Evolutionary conservation across 2,888 invertebrate genomes (phyloP).

Genomic region (Frankliniella fusca): DNA sequence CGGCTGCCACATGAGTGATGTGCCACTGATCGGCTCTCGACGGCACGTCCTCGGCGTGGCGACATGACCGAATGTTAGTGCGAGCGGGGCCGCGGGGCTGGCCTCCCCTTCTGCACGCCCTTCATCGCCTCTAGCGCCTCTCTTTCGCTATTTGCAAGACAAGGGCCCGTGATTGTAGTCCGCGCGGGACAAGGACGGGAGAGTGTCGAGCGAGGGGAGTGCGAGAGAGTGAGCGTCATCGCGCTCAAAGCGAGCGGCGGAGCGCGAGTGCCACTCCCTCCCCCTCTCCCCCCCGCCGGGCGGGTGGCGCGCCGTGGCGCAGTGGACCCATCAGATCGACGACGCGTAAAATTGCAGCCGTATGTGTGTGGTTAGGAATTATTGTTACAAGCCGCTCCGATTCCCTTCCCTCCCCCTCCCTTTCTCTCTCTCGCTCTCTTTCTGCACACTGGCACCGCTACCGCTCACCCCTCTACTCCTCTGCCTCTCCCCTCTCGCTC

Average conservation of each 20-base stretch:
- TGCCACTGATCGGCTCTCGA: too few species aligned
- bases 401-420: neutral
- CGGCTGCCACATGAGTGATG: neutral
- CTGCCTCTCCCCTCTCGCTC: too few species aligned
- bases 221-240: too few species aligned
- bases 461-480: neutral
- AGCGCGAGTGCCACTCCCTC: neutral
- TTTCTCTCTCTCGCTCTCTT: neutral
- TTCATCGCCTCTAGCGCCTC: slow-evolving; percentile 21
- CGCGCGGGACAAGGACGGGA: too few species aligned
- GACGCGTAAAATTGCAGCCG: slow-evolving; percentile 16
- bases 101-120: neutral
- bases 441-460: neutral
- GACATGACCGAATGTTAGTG: neutral
- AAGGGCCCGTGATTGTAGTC: slow-evolving; percentile 15
- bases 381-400: slow-evolving; percentile 24
- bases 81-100: neutral
- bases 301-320: neutral
- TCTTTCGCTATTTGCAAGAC: slow-evolving; percentile 26
- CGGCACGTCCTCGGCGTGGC: neutral
- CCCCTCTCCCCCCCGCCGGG: neutral
- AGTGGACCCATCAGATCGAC: neutral
- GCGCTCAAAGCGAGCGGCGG: too few species aligned
- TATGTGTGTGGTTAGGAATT: slow-evolving; percentile 23
- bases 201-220: too few species aligned